A percentile compares a stretch with the other conserved stretches of the same genome.
phyloP scores from a whole-genome alignment of 2,888 invertebrate species.

The Polietes domitor region DNA sequence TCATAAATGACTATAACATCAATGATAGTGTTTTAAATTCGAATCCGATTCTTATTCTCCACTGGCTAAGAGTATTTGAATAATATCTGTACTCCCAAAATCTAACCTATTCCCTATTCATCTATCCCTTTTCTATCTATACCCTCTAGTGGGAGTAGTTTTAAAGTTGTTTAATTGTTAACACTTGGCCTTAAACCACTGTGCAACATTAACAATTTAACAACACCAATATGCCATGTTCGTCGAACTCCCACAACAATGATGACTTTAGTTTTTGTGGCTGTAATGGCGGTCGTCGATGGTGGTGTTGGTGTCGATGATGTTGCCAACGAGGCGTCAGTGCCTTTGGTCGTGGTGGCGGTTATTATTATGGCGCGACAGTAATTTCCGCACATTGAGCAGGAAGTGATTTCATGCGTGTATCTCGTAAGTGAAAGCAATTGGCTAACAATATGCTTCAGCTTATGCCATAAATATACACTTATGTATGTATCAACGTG shows the following conservation, averaged over 20 bases:
- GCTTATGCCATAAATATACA: not conserved
- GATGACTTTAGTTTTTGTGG: not conserved
- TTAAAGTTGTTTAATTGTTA: no score
- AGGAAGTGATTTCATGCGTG: conserved; percentile 57
- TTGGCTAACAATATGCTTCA: conserved; percentile 43
- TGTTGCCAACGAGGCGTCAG: conserved; percentile 15
- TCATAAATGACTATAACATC: not conserved
- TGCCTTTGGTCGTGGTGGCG: not conserved
- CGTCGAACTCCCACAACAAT: not conserved
- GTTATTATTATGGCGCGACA: conserved; percentile 53
- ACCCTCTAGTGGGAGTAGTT: no score
- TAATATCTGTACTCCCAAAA: no score
- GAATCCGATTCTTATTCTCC: no score
- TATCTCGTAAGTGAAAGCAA: conserved; percentile 49
- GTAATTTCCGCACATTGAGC: conserved; percentile 63
- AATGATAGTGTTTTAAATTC: not conserved
- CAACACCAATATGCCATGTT: conserved; percentile 5
- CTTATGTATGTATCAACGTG: not conserved
- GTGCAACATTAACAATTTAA: not conserved
- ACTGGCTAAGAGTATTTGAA: no score
- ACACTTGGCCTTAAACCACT: not conserved
- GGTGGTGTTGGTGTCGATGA: not conserved
- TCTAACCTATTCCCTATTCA: no score
- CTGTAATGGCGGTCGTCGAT: not conserved
- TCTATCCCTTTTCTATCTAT: no score